Percentiles rank a stretch among this genome's conserved stretches.
phyloP scores from a whole-genome alignment of 2,113 vertebrate species.

The Phalacrocorax carbo region DNA sequence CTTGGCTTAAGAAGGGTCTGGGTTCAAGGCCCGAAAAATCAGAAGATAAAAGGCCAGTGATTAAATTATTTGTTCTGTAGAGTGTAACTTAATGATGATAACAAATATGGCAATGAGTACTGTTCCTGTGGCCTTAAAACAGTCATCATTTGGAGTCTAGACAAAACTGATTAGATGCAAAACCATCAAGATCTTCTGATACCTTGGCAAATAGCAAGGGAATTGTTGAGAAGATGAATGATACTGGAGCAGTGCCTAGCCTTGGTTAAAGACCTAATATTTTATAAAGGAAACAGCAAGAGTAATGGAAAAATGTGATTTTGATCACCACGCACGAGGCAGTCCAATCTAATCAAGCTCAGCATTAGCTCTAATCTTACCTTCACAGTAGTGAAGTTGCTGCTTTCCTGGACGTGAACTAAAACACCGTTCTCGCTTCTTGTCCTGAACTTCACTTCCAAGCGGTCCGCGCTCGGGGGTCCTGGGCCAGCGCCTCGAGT shows the following conservation, averaged over 20 bases:
- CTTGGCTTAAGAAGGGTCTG: neutral
- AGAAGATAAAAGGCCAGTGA: conserved; percentile 52
- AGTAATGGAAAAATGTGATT: conserved; percentile 47
- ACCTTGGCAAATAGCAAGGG: conserved; percentile 55
- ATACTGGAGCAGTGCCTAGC: conserved; percentile 72
- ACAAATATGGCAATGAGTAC: conserved; percentile 55
- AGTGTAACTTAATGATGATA: conserved; percentile 65
- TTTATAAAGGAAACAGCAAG: conserved; percentile 56
- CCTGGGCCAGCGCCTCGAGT: conserved; percentile 34
- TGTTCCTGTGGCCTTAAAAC: neutral
- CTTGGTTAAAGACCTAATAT: conserved; percentile 58
- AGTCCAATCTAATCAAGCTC: conserved; percentile 11
- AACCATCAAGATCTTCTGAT: conserved; percentile 60
- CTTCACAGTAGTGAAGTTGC: conserved; percentile 95
- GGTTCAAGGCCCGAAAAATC: neutral
- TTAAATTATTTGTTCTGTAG: conserved; percentile 35
- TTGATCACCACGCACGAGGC: neutral
- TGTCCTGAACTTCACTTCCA: conserved; percentile 95
- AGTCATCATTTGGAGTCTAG: conserved; percentile 47
- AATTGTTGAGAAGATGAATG: conserved; percentile 67
- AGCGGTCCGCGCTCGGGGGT: conserved; percentile 45
- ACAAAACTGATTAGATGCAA: conserved; percentile 72
- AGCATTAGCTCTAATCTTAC: conserved; percentile 66
- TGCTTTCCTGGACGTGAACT: conserved; percentile 91
- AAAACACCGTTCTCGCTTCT: conserved; percentile 88